Percentiles rank a stretch among this genome's conserved stretches.
Conservation (phyloP, 2,797 vertebrate genomes). For the Lepus townsendii region DNA sequence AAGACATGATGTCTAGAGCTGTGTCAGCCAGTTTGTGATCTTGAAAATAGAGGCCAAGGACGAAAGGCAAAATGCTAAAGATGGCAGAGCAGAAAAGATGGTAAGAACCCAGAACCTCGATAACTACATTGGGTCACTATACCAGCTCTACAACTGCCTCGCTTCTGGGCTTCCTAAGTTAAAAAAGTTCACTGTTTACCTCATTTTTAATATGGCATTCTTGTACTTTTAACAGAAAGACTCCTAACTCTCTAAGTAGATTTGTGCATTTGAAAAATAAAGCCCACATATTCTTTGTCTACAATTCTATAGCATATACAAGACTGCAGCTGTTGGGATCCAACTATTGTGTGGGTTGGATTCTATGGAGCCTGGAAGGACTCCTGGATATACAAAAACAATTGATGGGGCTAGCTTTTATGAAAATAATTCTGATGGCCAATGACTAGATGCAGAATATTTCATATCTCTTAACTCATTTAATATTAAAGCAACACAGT, state of each 20-base stretch:
- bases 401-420: constrained; percentile 17
- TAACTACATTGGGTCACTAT: neutral
- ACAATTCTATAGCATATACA: neutral
- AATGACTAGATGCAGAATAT: neutral
- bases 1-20: neutral
- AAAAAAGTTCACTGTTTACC: constrained; percentile 19
- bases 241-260: neutral
- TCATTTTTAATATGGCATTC: constrained; percentile 39
- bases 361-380: constrained; percentile 42
- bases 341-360: constrained; percentile 26
- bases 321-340: neutral
- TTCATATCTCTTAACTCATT: constrained; percentile 38
- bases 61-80: constrained; percentile 26
- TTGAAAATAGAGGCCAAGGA: constrained; percentile 1
- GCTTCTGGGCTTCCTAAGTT: neutral
- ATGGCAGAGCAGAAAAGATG: neutral
- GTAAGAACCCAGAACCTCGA: neutral
- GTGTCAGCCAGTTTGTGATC: constrained; percentile 26
- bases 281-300: neutral
- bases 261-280: neutral
- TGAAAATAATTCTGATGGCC: constrained; percentile 5
- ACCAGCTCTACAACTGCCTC: neutral
- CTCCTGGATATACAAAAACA: constrained; percentile 29
- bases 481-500: neutral
- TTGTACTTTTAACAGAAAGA: constrained; percentile 44